Evolutionary conservation across 2,797 vertebrate genomes (phyloP).

Genomic region (Hafferia zeledoni): DNA sequence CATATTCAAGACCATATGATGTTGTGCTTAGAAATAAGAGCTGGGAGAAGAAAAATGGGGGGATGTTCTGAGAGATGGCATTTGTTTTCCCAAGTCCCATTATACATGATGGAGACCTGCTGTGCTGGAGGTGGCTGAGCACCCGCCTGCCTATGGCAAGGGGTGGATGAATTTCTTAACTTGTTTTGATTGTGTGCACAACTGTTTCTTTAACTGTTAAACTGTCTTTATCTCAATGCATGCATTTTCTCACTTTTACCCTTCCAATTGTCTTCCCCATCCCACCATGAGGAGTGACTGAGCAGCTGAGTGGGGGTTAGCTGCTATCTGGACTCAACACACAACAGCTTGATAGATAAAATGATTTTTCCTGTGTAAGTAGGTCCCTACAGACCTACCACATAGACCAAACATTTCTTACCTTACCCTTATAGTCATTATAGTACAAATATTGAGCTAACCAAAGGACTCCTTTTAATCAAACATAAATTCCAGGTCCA

Average conservation of each 20-base stretch:
- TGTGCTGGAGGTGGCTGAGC: neutral
- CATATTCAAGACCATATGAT: neutral
- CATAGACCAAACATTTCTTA: neutral
- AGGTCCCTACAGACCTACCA: neutral
- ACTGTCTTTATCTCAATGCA: neutral
- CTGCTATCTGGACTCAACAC: neutral
- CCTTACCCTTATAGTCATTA: neutral
- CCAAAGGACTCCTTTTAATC: neutral
- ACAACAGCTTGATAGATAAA: neutral
- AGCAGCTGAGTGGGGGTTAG: neutral
- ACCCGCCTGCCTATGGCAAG: neutral
- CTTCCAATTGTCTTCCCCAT: neutral
- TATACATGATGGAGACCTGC: rapidly evolving
- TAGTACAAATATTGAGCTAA: neutral
- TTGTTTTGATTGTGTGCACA: rapidly evolving
- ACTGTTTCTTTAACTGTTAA: neutral
- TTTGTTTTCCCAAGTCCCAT: neutral
- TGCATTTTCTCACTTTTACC: neutral
- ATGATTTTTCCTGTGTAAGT: neutral
- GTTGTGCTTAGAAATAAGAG: neutral
- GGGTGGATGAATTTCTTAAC: neutral
- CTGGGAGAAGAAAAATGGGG: neutral
- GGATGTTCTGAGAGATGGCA: rapidly evolving
- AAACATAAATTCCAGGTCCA: neutral
- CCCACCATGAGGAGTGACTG: rapidly evolving